Evolutionary conservation across 2,888 invertebrate species (phyloP).

Genomic region (Idaea aversata): DNA sequence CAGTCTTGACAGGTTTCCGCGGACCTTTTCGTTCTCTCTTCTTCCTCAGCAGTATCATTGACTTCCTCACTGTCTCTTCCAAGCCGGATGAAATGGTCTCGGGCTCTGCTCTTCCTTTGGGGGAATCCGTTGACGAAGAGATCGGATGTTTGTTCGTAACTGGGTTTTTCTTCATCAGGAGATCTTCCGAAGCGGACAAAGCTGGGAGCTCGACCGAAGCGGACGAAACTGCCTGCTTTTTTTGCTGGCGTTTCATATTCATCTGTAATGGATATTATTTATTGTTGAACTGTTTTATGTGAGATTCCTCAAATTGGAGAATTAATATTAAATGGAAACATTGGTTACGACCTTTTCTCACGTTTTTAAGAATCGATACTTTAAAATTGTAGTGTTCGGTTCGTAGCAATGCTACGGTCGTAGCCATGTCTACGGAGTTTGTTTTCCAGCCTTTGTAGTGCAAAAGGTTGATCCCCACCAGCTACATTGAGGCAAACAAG

Average conservation of each 20-base stretch:
- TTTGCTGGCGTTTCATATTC: slow-evolving; percentile 59
- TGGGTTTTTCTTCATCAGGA: slow-evolving; percentile 47
- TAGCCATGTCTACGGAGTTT: too few relatives aligned
- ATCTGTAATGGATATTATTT: slow-evolving; percentile 18
- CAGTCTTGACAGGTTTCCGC: slow-evolving; percentile 56
- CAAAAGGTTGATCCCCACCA: too few relatives aligned
- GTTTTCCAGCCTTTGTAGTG: too few relatives aligned
- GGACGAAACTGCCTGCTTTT: slow-evolving; percentile 59
- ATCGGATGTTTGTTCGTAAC: slow-evolving; percentile 48
- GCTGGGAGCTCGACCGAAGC: slow-evolving; percentile 68
- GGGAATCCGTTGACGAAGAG: slow-evolving; percentile 52
- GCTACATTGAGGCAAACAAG: too few relatives aligned
- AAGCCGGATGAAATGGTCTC: slow-evolving; percentile 69
- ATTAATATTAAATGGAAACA: too few relatives aligned
- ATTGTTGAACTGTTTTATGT: too few relatives aligned
- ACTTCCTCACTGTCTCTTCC: slow-evolving; percentile 68
- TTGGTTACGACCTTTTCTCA: too few relatives aligned
- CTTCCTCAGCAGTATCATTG: slow-evolving; percentile 52
- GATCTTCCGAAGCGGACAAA: slow-evolving; percentile 76
- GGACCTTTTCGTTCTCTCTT: slow-evolving; percentile 59
- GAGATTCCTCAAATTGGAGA: too few relatives aligned
- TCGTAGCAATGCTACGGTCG: too few relatives aligned
- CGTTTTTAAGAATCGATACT: too few relatives aligned
- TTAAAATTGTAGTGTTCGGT: too few relatives aligned
- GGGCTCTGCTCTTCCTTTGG: slow-evolving; percentile 64